These are phyloP conservation scores for Pinctada fucata DNA, from an alignment of 2,888 invertebrate genomes.

Conservation along the genomic window DNA sequence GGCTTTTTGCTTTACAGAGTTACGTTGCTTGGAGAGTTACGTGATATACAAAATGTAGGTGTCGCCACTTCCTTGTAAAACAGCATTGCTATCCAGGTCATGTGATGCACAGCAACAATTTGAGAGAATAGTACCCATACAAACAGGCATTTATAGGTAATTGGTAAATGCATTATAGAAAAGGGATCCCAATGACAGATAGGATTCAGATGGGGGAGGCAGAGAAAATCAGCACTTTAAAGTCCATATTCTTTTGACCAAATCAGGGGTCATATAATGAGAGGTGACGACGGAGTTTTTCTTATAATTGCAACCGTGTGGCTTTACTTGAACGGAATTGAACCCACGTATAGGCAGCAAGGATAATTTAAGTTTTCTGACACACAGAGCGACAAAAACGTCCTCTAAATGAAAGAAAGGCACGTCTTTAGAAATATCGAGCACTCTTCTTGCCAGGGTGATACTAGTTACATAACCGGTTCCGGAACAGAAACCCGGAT, in stretches of 20 bases:
- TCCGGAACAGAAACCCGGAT: conserved; percentile 67
- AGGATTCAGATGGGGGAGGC: too few species aligned
- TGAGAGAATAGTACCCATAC: too few species aligned
- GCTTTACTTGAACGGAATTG: conserved; percentile 31
- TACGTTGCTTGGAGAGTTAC: too few species aligned
- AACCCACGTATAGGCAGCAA: conserved; percentile 53
- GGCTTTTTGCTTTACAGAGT: too few species aligned
- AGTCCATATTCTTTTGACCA: conserved; percentile 37
- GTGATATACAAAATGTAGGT: too few species aligned
- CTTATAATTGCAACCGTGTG: conserved; percentile 51
- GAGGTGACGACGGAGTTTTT: conserved; percentile 44
- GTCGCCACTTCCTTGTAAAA: too few species aligned
- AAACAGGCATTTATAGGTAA: too few species aligned
- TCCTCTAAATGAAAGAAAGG: conserved; percentile 70
- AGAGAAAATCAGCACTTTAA: conserved; percentile 25
- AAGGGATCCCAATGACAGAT: too few species aligned
- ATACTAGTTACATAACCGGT: conserved; percentile 63
- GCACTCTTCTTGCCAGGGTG: conserved; percentile 51
- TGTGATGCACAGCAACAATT: too few species aligned
- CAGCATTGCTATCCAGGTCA: too few species aligned
- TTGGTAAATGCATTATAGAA: too few species aligned
- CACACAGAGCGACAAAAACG: conserved; percentile 62
- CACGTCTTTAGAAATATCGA: conserved; percentile 53
- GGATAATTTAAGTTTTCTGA: conserved; percentile 49
- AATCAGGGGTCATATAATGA: conserved; percentile 45